phyloP scores from a whole-genome alignment of 2,113 vertebrate species.

The Platysternon megacephalum region DNA sequence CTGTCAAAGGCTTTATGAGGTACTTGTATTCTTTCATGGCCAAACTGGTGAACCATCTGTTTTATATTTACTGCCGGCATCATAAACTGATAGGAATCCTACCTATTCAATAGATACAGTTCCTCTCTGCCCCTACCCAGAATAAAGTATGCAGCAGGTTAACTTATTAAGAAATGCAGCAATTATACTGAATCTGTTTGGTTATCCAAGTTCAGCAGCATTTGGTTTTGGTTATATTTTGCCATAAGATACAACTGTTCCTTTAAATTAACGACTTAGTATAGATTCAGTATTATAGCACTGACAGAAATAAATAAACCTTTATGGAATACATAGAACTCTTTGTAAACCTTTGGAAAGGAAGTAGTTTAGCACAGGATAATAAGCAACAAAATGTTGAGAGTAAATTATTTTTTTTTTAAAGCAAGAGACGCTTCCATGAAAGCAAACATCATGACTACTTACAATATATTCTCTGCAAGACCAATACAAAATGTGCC shows the following conservation, averaged over 20 bases:
- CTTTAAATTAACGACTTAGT: not conserved
- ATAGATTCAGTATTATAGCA: not conserved
- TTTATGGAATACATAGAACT: conserved; percentile 23
- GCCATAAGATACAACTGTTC: not conserved
- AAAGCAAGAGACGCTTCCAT: not conserved
- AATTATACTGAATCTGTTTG: not conserved
- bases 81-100: not conserved
- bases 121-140: not conserved
- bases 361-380: conserved; percentile 26
- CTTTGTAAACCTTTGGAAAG: conserved; percentile 32
- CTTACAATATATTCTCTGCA: conserved; percentile 8
- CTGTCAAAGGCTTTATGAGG: not conserved
- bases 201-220: not conserved
- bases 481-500: conserved; percentile 7
- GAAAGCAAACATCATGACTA: conserved; percentile 25
- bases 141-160: not conserved
- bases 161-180: not conserved
- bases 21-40: not conserved
- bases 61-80: not conserved
- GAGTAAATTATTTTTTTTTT: conserved; percentile 28
- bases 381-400: conserved; percentile 28
- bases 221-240: conserved; percentile 12
- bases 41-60: not conserved
- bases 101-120: not conserved
- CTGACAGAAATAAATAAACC: not conserved